A percentile compares a stretch with the other conserved stretches of the same genome.
Evolutionary conservation across 1,140 invertebrate genomes (phyloP).

Genomic region (Chymomyza costata): DNA sequence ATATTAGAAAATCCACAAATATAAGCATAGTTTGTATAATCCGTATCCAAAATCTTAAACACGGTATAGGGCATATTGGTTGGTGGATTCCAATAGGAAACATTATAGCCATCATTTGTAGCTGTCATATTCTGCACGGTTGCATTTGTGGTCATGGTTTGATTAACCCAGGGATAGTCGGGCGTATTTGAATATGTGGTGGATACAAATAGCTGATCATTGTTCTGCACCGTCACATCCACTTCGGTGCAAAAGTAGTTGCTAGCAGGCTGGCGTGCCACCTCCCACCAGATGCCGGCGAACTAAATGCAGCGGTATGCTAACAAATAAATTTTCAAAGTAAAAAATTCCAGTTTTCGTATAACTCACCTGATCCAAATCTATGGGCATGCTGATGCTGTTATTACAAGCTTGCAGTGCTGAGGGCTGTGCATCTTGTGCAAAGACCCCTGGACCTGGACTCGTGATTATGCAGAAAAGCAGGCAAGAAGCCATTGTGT

Average conservation of each 20-base stretch:
- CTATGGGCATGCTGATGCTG: slow-evolving; percentile 9
- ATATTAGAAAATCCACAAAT: slow-evolving; percentile 60
- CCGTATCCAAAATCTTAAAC: slow-evolving; percentile 48
- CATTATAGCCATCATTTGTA: slow-evolving; percentile 23
- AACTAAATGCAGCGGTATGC: slow-evolving; percentile 26
- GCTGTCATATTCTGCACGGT: not conserved
- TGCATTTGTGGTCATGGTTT: slow-evolving; percentile 58
- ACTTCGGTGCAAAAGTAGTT: slow-evolving; percentile 41
- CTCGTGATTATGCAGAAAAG: slow-evolving; percentile 19
- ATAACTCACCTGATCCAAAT: slow-evolving; percentile 29
- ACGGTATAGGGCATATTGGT: slow-evolving; percentile 27
- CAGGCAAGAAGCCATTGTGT: slow-evolving; percentile 2
- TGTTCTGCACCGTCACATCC: slow-evolving; percentile 36
- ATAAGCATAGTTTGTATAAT: slow-evolving; percentile 41
- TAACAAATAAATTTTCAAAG: not conserved
- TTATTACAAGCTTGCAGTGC: not conserved
- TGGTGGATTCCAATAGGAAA: slow-evolving; percentile 43
- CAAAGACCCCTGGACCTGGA: slow-evolving; percentile 2
- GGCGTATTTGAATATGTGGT: slow-evolving; percentile 47
- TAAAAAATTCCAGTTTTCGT: not conserved
- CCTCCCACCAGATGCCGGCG: slow-evolving; percentile 58
- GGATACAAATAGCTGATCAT: slow-evolving; percentile 37
- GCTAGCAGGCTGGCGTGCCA: slow-evolving; percentile 42
- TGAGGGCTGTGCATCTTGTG: slow-evolving; percentile 2
- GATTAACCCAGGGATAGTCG: slow-evolving; percentile 57